These are phyloP conservation scores for Nannoperca australis DNA, from an alignment of 2,797 vertebrate species.

Conservation along the genomic window DNA sequence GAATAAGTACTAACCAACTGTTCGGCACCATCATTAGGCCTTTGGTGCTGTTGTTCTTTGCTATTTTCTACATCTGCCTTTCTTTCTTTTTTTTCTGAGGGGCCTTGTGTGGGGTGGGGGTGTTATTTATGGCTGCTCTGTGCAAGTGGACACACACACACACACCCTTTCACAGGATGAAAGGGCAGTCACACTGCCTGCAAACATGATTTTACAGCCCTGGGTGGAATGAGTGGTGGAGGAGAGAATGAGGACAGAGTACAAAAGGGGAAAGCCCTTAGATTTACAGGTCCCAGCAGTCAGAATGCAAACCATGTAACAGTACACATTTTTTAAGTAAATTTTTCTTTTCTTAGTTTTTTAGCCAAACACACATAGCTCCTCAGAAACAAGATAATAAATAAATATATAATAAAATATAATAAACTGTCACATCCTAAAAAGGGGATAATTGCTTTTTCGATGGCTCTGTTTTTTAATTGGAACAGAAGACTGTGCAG, in stretches of 20 bases:
- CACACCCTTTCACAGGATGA: conserved; percentile 83
- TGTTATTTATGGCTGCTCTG: conserved; percentile 86
- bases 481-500: conserved; percentile 61
- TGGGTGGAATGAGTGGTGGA: conserved; percentile 84
- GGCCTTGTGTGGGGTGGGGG: conserved; percentile 77
- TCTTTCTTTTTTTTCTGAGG: conserved; percentile 68
- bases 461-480: conserved; percentile 56
- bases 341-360: neutral
- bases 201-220: conserved; percentile 86
- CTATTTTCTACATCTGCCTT: conserved; percentile 76
- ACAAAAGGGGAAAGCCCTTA: conserved; percentile 80
- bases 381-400: conserved; percentile 18
- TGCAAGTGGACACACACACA: conserved; percentile 74
- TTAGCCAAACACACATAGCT: conserved; percentile 16
- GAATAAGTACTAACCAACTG: conserved; percentile 48
- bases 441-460: conserved; percentile 68
- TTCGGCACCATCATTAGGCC: conserved; percentile 45
- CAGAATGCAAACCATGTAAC: conserved; percentile 69
- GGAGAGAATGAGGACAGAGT: conserved; percentile 80
- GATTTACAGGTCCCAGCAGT: conserved; percentile 77
- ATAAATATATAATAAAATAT: too few relatives aligned
- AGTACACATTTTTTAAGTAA: conserved; percentile 49
- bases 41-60: conserved; percentile 56
- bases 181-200: conserved; percentile 84
- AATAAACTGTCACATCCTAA: conserved; percentile 25